Evolutionary conservation across 2,113 vertebrate genomes (phyloP).

Genomic region (Nothocercus nigrocapillus): DNA sequence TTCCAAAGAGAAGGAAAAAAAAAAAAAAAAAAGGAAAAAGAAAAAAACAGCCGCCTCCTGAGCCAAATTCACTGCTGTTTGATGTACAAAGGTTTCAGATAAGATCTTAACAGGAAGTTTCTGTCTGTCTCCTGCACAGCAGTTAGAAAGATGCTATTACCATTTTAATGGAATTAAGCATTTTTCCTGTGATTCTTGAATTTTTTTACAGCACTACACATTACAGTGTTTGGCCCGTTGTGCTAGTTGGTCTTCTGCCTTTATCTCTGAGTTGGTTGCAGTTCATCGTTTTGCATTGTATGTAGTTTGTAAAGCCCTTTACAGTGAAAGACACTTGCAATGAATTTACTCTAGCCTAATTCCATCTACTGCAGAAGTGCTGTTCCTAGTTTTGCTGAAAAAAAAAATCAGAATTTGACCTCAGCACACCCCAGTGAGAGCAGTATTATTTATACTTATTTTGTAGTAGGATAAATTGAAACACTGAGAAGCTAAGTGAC

Average conservation of each 20-base stretch:
- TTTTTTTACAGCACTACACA: background rate
- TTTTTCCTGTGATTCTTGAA: background rate
- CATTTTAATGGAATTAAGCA: background rate
- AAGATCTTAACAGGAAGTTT: background rate
- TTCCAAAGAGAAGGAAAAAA: background rate
- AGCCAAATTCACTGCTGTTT: background rate
- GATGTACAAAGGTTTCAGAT: background rate
- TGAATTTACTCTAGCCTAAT: background rate
- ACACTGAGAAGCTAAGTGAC: background rate
- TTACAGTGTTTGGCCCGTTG: background rate
- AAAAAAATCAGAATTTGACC: constrained; percentile 28
- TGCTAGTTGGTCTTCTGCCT: background rate
- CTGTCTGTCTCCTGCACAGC: background rate
- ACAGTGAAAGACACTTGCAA: background rate
- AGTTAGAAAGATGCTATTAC: background rate
- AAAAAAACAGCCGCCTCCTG: background rate
- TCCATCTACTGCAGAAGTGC: background rate
- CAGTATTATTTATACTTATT: constrained; percentile 41
- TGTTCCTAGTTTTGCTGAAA: background rate
- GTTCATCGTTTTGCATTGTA: background rate
- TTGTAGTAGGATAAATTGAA: constrained; percentile 40
- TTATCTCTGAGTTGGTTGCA: background rate
- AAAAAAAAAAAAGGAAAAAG: background rate
- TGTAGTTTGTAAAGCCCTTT: background rate
- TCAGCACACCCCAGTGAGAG: background rate